A percentile compares a stretch with the other conserved stretches of the same genome.
Evolutionary conservation across 2,888 invertebrate genomes (phyloP).

Genomic region (Apodemia duryi): DNA sequence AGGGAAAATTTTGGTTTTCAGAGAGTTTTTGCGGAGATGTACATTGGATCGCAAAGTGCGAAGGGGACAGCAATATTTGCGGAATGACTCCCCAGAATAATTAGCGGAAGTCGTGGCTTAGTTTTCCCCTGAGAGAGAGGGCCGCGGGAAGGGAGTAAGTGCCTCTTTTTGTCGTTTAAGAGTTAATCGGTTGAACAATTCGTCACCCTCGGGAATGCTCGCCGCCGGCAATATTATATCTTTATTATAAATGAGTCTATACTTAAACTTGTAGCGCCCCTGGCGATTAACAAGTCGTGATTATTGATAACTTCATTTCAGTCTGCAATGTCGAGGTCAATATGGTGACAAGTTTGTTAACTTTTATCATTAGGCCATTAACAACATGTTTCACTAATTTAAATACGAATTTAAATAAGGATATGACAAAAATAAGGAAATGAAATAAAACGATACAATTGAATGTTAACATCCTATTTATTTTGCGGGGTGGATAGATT

Average conservation of each 20-base stretch:
- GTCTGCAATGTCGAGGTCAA: slow-evolving; percentile 10
- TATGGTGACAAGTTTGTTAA: slow-evolving; percentile 1
- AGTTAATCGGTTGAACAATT: slow-evolving; percentile 78
- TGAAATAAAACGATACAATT: too few relatives aligned
- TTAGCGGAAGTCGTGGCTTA: slow-evolving; percentile 78
- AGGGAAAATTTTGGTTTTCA: slow-evolving; percentile 78
- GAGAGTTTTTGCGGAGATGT: slow-evolving; percentile 76
- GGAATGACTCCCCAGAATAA: slow-evolving; percentile 68
- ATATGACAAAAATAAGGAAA: too few relatives aligned
- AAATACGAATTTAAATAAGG: too few relatives aligned
- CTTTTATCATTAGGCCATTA: not conserved
- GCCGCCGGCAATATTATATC: slow-evolving; percentile 69
- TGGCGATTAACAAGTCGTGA: slow-evolving; percentile 67
- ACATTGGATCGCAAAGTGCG: slow-evolving; percentile 67
- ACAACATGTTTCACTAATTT: too few relatives aligned
- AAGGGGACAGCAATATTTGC: slow-evolving; percentile 63
- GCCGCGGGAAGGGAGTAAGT: slow-evolving; percentile 61
- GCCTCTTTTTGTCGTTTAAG: slow-evolving; percentile 79
- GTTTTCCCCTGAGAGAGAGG: slow-evolving; percentile 66
- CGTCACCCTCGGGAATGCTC: slow-evolving; percentile 74
- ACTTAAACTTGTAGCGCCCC: slow-evolving; percentile 49
- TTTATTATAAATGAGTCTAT: slow-evolving; percentile 62
- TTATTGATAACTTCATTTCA: slow-evolving; percentile 71
- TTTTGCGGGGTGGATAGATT: too few relatives aligned
- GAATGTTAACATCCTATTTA: too few relatives aligned